Evolutionary conservation across 2,888 invertebrate genomes (phyloP).

Genomic region (Leptopilina drosophilae): DNA sequence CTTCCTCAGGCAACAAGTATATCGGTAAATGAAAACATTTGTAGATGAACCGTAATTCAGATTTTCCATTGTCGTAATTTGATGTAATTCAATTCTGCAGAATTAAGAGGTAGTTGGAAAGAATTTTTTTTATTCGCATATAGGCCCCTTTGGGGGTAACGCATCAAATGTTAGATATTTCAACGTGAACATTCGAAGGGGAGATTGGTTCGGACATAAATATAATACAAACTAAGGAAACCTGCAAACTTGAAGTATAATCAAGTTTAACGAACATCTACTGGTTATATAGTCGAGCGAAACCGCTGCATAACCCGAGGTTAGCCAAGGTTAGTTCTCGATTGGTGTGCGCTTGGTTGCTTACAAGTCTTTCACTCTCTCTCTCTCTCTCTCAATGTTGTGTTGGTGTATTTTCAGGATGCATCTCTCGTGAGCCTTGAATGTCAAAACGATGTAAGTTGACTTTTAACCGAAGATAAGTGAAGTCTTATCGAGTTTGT

Average conservation of each 20-base stretch:
- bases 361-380: neutral
- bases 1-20: too few relatives aligned
- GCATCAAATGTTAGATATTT: neutral
- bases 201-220: conserved; percentile 13
- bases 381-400: neutral
- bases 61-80: too few relatives aligned
- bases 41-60: too few relatives aligned
- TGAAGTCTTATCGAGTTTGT: conserved; percentile 35
- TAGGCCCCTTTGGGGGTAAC: neutral
- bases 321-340: conserved; percentile 21
- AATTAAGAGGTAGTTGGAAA: too few relatives aligned
- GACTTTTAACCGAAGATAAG: conserved; percentile 39
- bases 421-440: neutral
- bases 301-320: conserved; percentile 29
- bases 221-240: conserved; percentile 8
- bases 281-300: neutral
- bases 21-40: too few relatives aligned
- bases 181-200: neutral
- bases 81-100: too few relatives aligned
- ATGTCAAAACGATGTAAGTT: conserved; percentile 35
- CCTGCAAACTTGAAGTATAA: conserved; percentile 4
- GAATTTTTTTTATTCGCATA: neutral
- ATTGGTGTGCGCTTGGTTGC: neutral
- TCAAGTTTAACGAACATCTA: conserved; percentile 30
- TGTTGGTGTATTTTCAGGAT: neutral